Percentiles rank a stretch among this genome's conserved stretches.
phyloP scores from a whole-genome alignment of 2,888 invertebrate species.

The Monoplex corrugatus region DNA sequence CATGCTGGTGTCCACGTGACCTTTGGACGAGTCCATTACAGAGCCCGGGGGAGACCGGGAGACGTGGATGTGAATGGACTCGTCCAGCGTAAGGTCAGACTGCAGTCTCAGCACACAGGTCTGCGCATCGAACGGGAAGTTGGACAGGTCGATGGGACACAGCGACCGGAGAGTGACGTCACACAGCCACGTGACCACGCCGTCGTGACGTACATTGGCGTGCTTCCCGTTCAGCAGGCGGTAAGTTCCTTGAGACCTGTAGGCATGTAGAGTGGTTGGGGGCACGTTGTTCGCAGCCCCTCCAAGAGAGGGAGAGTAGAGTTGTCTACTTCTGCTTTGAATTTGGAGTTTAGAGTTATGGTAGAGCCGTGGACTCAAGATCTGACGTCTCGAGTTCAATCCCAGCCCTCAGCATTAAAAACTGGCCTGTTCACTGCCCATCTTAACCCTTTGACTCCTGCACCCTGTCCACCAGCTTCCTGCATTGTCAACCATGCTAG shows the following conservation, averaged over 20 bases:
- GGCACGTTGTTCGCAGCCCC: no score
- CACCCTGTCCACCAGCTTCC: no score
- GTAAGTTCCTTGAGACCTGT: slow-evolving; percentile 48
- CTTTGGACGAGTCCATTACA: slow-evolving; percentile 21
- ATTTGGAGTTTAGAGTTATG: no score
- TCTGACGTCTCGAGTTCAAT: no score
- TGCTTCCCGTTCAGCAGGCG: slow-evolving; percentile 42
- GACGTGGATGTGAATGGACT: slow-evolving; percentile 52
- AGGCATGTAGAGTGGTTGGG: no score
- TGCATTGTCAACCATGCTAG: no score
- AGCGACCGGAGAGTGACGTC: slow-evolving; percentile 48
- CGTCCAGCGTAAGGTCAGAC: slow-evolving; percentile 24
- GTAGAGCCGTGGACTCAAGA: no score
- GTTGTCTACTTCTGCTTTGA: no score
- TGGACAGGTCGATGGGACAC: slow-evolving; percentile 50
- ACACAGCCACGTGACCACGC: slow-evolving; percentile 49
- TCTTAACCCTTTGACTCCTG: no score
- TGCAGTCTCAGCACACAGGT: slow-evolving; percentile 45
- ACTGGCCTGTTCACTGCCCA: no score
- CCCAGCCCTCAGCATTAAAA: no score
- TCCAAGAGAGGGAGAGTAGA: no score
- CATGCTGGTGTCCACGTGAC: slow-evolving; percentile 43
- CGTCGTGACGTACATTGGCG: slow-evolving; percentile 47
- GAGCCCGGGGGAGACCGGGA: slow-evolving; percentile 33
- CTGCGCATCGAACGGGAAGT: slow-evolving; percentile 55